Evolutionary conservation across 2,888 invertebrate species (phyloP), one percentile per base, ranked within the genome.

Genomic region (Dynastes grantii): DNA sequence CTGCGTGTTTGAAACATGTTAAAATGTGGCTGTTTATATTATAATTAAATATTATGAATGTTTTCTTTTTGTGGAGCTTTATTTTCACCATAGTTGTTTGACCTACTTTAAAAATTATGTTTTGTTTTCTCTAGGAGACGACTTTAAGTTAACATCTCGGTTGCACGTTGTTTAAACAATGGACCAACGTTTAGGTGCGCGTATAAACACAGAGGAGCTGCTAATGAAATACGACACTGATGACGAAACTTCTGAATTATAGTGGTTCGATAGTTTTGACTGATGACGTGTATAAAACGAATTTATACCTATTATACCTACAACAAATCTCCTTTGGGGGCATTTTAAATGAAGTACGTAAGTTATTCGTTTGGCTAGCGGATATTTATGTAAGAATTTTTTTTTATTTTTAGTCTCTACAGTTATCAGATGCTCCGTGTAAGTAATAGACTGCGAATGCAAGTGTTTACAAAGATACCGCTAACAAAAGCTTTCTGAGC

Each of bases 11-110:
- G 32, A 27, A 75, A 75, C 73, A 75, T 61, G 61, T 75, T 75
- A 75, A 75, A 75, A 75, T 75, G 73, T 49, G 22, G 63, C 61
- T 75, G 73, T 75, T 75, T 75, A 75, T 75, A 49, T 75, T 75
- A 75, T 75, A 75, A 75, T 75, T 75, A 75, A 75, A 75, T 75
- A 75, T 75, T 75, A 75, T 75, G 73, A 75, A 75, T 75, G 73
- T 75, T 75, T 75, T 75, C 73, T 75, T 75, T 61, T 75, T 75
- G 73, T 45, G 63, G 73, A 61, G 61, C 73, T 61, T 61, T 75
- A 75, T 75, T 61, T 75, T 61, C 58, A 61, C 73, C 73, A 61
- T 75, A 61, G 73, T 45, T 63, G 73, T 63, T 75, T 63, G 73
- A 75, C 73, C 61, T 75, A 75, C 61, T 75, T 75, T 49, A 27